phyloP scores from a whole-genome alignment of 1,140 invertebrate species.

The Drosophila pallidifrons region DNA sequence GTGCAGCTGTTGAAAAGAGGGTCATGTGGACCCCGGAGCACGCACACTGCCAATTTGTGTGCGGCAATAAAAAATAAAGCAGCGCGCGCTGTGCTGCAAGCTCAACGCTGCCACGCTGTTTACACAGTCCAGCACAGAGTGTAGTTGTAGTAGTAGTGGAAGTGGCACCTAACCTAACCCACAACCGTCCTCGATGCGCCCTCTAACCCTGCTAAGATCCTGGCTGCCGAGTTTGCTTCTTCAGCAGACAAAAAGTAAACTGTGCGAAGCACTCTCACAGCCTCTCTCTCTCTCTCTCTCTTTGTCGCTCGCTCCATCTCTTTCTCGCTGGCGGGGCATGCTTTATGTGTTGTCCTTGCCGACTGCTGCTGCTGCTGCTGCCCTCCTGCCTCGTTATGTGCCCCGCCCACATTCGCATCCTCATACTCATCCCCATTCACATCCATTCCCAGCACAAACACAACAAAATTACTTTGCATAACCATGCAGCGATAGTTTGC shows the following conservation, averaged over 20 bases:
- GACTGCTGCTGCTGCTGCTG: conserved; percentile 47
- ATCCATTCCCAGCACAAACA: conserved; percentile 48
- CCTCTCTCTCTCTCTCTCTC: conserved; percentile 14
- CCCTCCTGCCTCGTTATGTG: conserved; percentile 37
- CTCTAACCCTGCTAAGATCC: conserved; percentile 50
- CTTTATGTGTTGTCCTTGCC: conserved; percentile 79
- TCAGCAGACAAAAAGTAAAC: conserved; percentile 64
- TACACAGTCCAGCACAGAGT: conserved; percentile 58
- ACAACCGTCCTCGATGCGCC: conserved; percentile 8
- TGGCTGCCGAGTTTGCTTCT: conserved; percentile 26
- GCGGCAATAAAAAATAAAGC: conserved; percentile 61
- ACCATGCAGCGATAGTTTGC: conserved; percentile 74
- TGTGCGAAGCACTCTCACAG: conserved; percentile 31
- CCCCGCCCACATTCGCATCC: background rate
- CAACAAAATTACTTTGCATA: conserved; percentile 83
- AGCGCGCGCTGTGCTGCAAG: conserved; percentile 17
- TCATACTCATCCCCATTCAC: background rate
- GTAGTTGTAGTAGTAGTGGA: conserved; percentile 13
- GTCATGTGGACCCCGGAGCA: conserved; percentile 70
- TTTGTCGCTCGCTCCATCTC: background rate
- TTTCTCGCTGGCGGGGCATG: conserved; percentile 27
- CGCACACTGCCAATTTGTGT: conserved; percentile 78
- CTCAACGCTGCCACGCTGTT: conserved; percentile 54
- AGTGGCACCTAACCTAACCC: conserved; percentile 16
- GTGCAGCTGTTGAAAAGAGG: conserved; percentile 76